A percentile compares a stretch with the other conserved stretches of the same genome.
phyloP scores from a whole-genome alignment of 2,797 vertebrate genomes.

The Mareca strepera region DNA sequence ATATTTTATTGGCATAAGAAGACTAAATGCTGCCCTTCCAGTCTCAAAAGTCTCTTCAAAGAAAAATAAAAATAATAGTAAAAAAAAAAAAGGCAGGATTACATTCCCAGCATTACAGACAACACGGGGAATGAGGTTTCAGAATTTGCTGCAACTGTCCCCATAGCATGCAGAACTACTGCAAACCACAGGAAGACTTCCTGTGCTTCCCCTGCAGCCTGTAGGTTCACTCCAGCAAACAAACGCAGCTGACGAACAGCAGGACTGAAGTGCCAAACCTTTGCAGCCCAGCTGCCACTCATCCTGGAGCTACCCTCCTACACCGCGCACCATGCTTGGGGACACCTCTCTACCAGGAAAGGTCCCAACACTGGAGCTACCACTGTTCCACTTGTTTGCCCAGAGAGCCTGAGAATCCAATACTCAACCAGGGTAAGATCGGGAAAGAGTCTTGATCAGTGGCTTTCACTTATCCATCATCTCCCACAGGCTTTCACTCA shows the following conservation, averaged over 20 bases:
- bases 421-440: not conserved
- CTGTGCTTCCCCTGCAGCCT: not conserved
- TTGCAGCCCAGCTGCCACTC: no score
- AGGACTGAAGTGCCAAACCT: not conserved
- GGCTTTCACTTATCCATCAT: not conserved
- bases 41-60: not conserved
- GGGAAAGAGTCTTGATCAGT: not conserved
- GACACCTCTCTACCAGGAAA: not conserved
- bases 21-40: not conserved
- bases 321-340: no score
- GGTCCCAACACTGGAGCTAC: no score
- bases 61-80: not conserved
- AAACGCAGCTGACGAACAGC: not conserved
- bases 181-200: not conserved
- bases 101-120: not conserved
- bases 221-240: not conserved
- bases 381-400: not conserved
- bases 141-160: not conserved
- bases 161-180: not conserved
- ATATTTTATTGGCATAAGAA: not conserved
- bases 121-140: not conserved
- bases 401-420: no score
- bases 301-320: no score
- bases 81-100: not conserved
- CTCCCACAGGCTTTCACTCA: not conserved